Conservation (phyloP, 2,113 vertebrate species). For the Peromyscus maniculatus region DNA sequence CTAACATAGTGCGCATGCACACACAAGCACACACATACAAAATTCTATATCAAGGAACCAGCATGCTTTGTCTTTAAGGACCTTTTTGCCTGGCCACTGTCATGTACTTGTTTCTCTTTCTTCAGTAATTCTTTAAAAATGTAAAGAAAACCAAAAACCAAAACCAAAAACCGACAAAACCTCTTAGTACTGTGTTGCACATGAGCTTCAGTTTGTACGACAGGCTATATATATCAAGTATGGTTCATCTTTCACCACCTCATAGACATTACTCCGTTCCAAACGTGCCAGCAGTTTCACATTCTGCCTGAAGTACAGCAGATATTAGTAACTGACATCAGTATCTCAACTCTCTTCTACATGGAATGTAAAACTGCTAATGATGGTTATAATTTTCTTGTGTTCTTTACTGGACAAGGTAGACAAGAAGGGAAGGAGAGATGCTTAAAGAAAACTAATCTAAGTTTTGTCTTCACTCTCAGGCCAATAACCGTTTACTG, state of each 20-base stretch:
- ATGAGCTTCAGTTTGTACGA: not conserved
- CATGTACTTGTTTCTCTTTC: not conserved
- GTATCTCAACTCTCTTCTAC: not conserved
- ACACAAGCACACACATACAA: not conserved
- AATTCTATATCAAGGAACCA: not conserved
- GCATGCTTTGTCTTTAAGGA: not conserved
- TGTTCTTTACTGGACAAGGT: not conserved
- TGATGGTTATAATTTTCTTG: not conserved
- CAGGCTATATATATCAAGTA: not conserved
- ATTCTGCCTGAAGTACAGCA: not conserved
- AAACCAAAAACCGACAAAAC: not conserved
- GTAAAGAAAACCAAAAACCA: not conserved
- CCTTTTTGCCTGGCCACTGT: constrained; percentile 1
- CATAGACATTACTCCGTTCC: constrained; percentile 19
- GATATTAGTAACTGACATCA: not conserved
- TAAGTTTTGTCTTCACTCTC: constrained; percentile 54
- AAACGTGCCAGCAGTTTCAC: not conserved
- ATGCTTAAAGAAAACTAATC: not conserved
- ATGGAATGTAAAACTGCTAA: constrained; percentile 35
- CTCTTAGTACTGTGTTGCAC: not conserved
- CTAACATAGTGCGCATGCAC: not conserved
- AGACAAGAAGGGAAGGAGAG: not conserved
- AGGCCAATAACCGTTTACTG: constrained; percentile 95
- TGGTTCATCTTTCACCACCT: not conserved
- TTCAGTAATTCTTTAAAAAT: constrained; percentile 5